Percentiles rank a stretch among this genome's conserved stretches.
These are phyloP conservation scores for Taenaris catops DNA, from an alignment of 2,888 invertebrate genomes.

Conservation along the genomic window DNA sequence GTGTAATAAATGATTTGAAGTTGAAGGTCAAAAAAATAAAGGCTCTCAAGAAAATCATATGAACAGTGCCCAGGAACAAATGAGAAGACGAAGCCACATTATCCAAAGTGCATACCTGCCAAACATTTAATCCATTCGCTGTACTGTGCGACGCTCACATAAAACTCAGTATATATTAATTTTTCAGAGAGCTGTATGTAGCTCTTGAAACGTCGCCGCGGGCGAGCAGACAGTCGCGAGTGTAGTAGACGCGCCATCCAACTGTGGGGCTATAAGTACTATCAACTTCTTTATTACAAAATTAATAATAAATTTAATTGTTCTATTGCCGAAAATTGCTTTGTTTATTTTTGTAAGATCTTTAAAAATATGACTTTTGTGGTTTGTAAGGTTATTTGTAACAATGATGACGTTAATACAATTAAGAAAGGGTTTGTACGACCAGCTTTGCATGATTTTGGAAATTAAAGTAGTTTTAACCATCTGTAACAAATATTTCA, in stretches of 20 bases:
- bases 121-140: slow-evolving; percentile 31
- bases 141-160: slow-evolving; percentile 26
- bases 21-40: too few species aligned
- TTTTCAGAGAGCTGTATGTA: slow-evolving; percentile 54
- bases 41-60: slow-evolving; percentile 22
- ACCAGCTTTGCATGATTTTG: too few species aligned
- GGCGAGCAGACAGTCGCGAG: slow-evolving; percentile 62
- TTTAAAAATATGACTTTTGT: too few species aligned
- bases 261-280: slow-evolving; percentile 29
- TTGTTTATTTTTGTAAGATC: too few species aligned
- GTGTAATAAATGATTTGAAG: too few species aligned
- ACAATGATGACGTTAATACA: too few species aligned
- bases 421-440: too few species aligned
- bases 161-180: slow-evolving; percentile 53
- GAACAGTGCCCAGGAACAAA: slow-evolving; percentile 19
- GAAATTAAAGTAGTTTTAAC: too few species aligned
- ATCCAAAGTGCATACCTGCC: slow-evolving; percentile 31
- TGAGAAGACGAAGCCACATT: slow-evolving; percentile 26
- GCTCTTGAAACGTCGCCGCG: slow-evolving; percentile 60
- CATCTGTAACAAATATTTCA: too few species aligned
- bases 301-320: not conserved
- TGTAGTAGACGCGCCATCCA: slow-evolving; percentile 48
- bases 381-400: too few species aligned
- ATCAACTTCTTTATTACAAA: not conserved
- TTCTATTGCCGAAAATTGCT: too few species aligned